Evolutionary conservation across 1,140 invertebrate species (phyloP), one percentile per base, ranked within the genome.

Genomic region (Capitella teleta): DNA sequence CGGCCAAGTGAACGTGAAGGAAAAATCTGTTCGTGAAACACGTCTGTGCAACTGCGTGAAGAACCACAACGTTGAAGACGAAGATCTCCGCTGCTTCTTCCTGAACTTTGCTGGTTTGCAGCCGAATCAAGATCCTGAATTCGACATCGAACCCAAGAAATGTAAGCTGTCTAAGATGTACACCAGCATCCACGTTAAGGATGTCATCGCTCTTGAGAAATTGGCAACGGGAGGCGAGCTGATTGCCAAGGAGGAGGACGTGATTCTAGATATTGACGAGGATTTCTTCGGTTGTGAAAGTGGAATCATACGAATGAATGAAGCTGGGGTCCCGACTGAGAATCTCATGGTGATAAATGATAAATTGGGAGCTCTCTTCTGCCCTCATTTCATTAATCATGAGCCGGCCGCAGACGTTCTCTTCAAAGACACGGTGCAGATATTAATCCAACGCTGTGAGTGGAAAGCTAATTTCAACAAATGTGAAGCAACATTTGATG

Each of bases 241-340:
- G 47, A n/a, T 49, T 5, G 21, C 16, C 5, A 24, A 42, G 3
- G 49, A 51, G n/a, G 54, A 56, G 0, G 53, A 50, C 24, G 12
- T 64, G 5, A 55, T 64, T 26, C 46, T 62, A 21, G 62, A 64
- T 40, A 58, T 64, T 45, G 62, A 64, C 38, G 58, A 62, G 38
- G 62, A 64, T 56, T 63, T 52, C 32, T 64, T 52, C 43, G 62
- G 62, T 2, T 60, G 57, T 47, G 57, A 59, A 49, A 49, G 52
- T 37, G 61, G 54, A 6, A 49, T 53, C 3, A 49, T 55, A 37
- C 49, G 57, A 3, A 37, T 64, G 4, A 16, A 53, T 4, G 47
- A 59, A 21, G 32, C 40, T 12, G 56, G 52, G 5, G 37, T 60
- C 0, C 12, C 37, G 3, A 36, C 51, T 32, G 12, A 32, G 5